These are phyloP conservation scores for Melanotaenia maccullochi DNA, from an alignment of 2,797 vertebrate genomes.

Conservation along the genomic window DNA sequence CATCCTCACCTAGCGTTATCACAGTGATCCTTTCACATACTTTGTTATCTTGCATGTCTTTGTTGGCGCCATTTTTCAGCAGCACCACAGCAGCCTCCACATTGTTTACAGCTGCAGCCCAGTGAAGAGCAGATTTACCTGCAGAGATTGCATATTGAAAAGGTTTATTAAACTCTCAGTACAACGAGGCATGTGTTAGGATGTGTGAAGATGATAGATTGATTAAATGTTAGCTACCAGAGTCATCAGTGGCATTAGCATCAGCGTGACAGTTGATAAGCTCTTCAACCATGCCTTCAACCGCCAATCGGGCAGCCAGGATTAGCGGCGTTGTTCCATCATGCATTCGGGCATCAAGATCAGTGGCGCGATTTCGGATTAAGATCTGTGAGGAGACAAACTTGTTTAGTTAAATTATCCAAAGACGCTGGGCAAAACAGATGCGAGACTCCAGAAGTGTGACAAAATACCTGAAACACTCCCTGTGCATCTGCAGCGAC, in stretches of 20 bases:
- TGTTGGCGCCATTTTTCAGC: conserved; percentile 97
- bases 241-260: conserved; percentile 94
- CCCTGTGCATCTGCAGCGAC: conserved; percentile 97
- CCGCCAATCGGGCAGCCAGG: conserved; percentile 92
- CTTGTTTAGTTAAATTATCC: conserved; percentile 17
- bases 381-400: conserved; percentile 86
- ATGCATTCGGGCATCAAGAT: conserved; percentile 96
- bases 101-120: conserved; percentile 97
- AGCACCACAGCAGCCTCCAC: conserved; percentile 92
- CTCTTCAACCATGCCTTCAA: conserved; percentile 98
- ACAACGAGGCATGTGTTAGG: background rate
- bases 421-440: conserved; percentile 1
- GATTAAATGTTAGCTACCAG: conserved; percentile 83
- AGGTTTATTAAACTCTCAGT: conserved; percentile 29
- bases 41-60: conserved; percentile 99
- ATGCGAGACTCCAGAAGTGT: background rate
- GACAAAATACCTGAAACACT: conserved; percentile 91
- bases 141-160: conserved; percentile 13
- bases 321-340: conserved; percentile 97
- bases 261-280: conserved; percentile 97
- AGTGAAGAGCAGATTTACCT: conserved; percentile 98
- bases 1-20: background rate
- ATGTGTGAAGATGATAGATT: conserved; percentile 3
- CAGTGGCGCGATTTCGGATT: conserved; percentile 96
- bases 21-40: conserved; percentile 67